Evolutionary conservation across 2,888 invertebrate genomes (phyloP).

Genomic region (Ellobium chinense): DNA sequence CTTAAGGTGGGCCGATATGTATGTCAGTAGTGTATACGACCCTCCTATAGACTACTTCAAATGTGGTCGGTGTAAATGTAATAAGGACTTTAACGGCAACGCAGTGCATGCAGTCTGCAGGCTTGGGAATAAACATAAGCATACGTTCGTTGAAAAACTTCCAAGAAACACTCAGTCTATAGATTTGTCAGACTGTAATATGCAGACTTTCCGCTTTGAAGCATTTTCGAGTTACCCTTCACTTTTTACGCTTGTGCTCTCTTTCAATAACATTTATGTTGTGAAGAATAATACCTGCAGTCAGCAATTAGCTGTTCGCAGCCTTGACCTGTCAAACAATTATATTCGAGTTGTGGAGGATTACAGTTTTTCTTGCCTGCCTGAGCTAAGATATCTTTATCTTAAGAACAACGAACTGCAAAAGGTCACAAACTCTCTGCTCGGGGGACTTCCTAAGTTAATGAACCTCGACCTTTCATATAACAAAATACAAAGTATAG

Average conservation of each 20-base stretch:
- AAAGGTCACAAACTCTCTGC: background rate
- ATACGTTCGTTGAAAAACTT: background rate
- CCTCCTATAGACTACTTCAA: constrained; percentile 14
- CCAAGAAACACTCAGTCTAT: background rate
- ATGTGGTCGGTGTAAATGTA: constrained; percentile 10
- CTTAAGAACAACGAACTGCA: background rate
- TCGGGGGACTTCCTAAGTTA: background rate
- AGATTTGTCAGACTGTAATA: background rate
- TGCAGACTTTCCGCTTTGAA: background rate
- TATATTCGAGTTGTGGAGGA: background rate
- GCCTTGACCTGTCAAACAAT: background rate
- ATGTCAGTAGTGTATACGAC: background rate
- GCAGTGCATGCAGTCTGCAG: background rate
- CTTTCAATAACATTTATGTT: background rate
- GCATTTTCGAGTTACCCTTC: background rate
- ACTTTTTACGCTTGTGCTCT: background rate
- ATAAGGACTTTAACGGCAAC: background rate
- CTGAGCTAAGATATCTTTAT: background rate
- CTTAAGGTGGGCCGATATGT: too few relatives aligned
- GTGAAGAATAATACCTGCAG: constrained; percentile 3
- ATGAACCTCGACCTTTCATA: background rate
- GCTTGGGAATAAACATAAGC: background rate
- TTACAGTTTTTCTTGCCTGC: background rate
- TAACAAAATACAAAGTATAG: background rate
- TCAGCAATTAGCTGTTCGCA: background rate